Percentiles rank a stretch among this genome's conserved stretches.
These are phyloP conservation scores for Bradypodion ventrale DNA, from an alignment of 2,797 vertebrate species.

Conservation along the genomic window DNA sequence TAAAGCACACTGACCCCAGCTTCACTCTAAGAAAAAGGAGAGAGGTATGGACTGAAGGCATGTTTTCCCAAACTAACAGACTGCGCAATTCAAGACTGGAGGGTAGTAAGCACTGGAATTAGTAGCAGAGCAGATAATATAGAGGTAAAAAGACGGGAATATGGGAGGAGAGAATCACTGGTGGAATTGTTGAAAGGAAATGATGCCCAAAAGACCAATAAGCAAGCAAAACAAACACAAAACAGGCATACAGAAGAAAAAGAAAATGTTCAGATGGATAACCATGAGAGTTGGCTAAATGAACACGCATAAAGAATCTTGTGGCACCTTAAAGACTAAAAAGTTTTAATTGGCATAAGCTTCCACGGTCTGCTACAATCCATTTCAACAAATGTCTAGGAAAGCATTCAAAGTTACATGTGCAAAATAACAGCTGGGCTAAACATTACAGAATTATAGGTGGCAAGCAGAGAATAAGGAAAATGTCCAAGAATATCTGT, in stretches of 20 bases:
- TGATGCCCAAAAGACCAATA: neutral
- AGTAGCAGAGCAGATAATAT: neutral
- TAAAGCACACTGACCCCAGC: too few relatives aligned
- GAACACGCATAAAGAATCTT: too few relatives aligned
- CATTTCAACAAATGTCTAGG: too few relatives aligned
- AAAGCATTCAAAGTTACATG: neutral
- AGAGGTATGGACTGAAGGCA: neutral
- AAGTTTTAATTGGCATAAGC: too few relatives aligned
- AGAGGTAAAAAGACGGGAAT: neutral
- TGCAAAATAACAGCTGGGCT: neutral
- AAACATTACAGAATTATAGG: neutral
- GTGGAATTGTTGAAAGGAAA: neutral
- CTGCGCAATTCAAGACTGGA: neutral
- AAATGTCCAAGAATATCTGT: neutral
- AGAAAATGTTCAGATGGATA: too few relatives aligned
- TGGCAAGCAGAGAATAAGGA: neutral
- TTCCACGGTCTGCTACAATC: too few relatives aligned
- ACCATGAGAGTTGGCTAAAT: too few relatives aligned
- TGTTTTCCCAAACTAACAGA: neutral
- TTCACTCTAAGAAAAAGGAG: neutral
- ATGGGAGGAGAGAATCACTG: neutral
- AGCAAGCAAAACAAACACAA: neutral
- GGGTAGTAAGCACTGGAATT: neutral
- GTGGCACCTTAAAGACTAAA: too few relatives aligned
- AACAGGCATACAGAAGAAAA: neutral